Conservation (phyloP, 2,888 invertebrate species). For the Tuberolachnus salignus region DNA sequence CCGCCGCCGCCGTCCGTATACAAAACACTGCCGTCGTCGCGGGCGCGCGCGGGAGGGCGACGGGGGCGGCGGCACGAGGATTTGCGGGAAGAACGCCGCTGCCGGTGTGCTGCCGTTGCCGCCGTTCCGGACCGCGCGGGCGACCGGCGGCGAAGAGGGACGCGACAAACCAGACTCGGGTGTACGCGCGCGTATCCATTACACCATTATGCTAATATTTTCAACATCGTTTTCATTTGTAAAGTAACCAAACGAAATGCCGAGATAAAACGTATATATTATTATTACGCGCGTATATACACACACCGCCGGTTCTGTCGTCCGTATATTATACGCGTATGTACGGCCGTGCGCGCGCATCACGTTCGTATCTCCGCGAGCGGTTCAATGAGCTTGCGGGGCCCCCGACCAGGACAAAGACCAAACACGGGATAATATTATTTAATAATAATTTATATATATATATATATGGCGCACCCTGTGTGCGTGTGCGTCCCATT, state of each 20-base stretch:
- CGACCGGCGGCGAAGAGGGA: neutral
- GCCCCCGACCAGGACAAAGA: slow-evolving; percentile 35
- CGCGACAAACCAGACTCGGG: slow-evolving; percentile 37
- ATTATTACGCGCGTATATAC: slow-evolving; percentile 6
- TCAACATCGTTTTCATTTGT: slow-evolving; percentile 55
- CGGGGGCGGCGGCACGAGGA: slow-evolving; percentile 16
- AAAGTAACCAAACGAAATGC: slow-evolving; percentile 53
- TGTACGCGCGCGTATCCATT: slow-evolving; percentile 41
- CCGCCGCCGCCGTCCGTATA: neutral
- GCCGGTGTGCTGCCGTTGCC: neutral
- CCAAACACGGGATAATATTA: neutral
- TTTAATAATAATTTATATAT: too few relatives aligned
- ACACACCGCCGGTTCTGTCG: neutral
- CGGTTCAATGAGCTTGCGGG: slow-evolving; percentile 50
- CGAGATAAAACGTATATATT: slow-evolving; percentile 42
- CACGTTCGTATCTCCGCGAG: neutral
- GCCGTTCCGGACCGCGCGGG: neutral
- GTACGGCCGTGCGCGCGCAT: neutral
- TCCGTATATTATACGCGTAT: neutral
- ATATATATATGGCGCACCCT: slow-evolving; percentile 44
- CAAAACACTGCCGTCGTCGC: neutral
- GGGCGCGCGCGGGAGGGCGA: neutral
- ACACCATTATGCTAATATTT: slow-evolving; percentile 54
- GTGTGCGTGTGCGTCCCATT: slow-evolving; percentile 5
- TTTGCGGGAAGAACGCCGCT: slow-evolving; percentile 26